Base-by-base conservation (phyloP, 1,140 invertebrate genomes). In the Drosophila mayri region DNA sequence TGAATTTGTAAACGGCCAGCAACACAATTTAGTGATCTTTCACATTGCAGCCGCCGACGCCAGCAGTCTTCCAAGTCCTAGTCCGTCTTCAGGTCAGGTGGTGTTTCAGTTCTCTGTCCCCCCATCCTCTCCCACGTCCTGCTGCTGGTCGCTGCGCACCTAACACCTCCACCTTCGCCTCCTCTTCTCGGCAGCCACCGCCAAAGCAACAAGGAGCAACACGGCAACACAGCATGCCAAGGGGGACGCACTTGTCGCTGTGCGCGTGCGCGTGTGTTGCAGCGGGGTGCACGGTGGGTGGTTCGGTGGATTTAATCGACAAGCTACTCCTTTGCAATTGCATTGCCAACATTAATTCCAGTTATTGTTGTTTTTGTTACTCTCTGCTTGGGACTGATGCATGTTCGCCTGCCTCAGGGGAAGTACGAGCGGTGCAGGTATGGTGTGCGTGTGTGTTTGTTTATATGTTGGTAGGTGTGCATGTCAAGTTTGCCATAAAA, bases 81-180 rank as follows among this genome's bases (percentile, higher is more conserved):
- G 61, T 58, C 20, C n/a, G 22, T 38, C 9, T 28, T 5, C 2
- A 2, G 22, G 20, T 40, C 16, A 12, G 8, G 18, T 28, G 14
- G 4, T 5, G 5, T 14, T 8, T 37, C 12, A 16, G 18, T 50
- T 30, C 5, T 18, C 25, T 9, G 30, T 50, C 49, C 18, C 28
- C 22, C 12, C 22, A 18, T 12, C 18, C 7, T 41, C 43, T 44
- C 11, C 11, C 18, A 7, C 4, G 4, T 20, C 12, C n/a, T 62
- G 18, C 38, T 40, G 50, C 77, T 70, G 32, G 49, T 54, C 73
- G 55, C 59, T 49, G 77, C 67, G 73, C 63, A 74, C 68, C 52
- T 28, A 40, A 38, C 35, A 52, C 22, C 54, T 49, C 59, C 52
- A 8, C 37, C 54, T 50, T 50, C 52, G 32, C 43, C 63, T 47